Percentiles rank a stretch among this genome's conserved stretches.
Conservation (phyloP, 2,888 invertebrate species). For the Lasiommata megera region DNA sequence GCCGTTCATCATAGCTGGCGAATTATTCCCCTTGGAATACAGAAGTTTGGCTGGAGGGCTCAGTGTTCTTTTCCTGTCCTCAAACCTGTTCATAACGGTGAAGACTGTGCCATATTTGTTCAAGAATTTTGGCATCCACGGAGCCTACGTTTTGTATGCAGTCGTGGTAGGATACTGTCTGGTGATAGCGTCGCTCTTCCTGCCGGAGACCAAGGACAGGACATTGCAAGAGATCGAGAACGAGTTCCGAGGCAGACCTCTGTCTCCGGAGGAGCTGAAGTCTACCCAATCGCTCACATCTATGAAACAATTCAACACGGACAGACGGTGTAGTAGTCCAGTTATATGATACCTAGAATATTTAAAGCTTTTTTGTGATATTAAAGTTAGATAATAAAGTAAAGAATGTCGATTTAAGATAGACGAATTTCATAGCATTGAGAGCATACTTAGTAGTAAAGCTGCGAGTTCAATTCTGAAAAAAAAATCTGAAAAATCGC, state of each 20-base stretch:
- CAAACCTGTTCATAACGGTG: constrained; percentile 55
- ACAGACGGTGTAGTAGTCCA: constrained; percentile 27
- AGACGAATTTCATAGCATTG: no score
- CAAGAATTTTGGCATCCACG: constrained; percentile 47
- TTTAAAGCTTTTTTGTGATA: no score
- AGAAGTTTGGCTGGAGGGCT: constrained; percentile 79
- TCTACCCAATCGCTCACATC: constrained; percentile 46
- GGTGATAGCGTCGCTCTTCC: constrained; percentile 46
- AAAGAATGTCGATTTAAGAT: no score
- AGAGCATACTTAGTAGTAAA: no score
- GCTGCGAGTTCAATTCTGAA: no score
- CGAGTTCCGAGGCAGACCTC: constrained; percentile 56
- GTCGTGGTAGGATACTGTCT: constrained; percentile 51
- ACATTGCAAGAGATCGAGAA: constrained; percentile 67
- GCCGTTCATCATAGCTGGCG: constrained; percentile 86
- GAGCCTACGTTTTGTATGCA: constrained; percentile 52
- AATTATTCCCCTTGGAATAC: constrained; percentile 83
- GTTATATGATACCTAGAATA: no score
- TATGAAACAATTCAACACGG: constrained; percentile 38
- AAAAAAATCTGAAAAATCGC: no score
- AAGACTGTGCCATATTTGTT: constrained; percentile 57
- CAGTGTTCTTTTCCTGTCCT: constrained; percentile 54
- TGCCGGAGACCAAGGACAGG: constrained; percentile 67
- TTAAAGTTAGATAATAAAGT: no score
- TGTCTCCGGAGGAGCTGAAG: constrained; percentile 46